Percentiles rank a stretch among this genome's conserved stretches.
phyloP scores from a whole-genome alignment of 1,140 invertebrate species.

The Sycobia sp. region DNA sequence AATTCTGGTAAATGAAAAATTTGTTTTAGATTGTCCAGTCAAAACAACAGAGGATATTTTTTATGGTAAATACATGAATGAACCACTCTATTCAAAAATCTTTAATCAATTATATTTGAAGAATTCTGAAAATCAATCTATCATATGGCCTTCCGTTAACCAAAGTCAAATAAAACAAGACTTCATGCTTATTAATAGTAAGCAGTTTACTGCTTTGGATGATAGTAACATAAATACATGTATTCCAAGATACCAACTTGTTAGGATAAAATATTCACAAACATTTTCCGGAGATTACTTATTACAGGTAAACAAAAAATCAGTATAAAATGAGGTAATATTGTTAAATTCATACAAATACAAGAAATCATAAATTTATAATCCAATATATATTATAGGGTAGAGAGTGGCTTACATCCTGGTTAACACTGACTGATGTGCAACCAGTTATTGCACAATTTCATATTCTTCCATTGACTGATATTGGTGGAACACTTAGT shows the following conservation, averaged over 20 bases:
- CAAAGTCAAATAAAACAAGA: constrained; percentile 9
- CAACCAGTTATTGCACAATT: constrained; percentile 60
- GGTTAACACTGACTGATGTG: constrained; percentile 57
- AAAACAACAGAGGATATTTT: constrained; percentile 46
- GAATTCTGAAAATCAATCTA: constrained; percentile 28
- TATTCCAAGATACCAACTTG: constrained; percentile 59
- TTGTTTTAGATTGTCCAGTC: constrained; percentile 52
- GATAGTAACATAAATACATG: constrained; percentile 44
- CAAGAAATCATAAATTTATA: background rate
- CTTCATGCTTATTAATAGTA: background rate
- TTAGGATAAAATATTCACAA: constrained; percentile 61
- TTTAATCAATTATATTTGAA: constrained; percentile 30
- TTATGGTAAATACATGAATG: constrained; percentile 35
- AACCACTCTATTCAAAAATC: constrained; percentile 34
- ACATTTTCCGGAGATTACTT: constrained; percentile 63
- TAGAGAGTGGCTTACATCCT: constrained; percentile 61
- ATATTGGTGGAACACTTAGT: constrained; percentile 65
- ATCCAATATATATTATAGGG: too few relatives aligned
- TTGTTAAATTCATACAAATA: background rate
- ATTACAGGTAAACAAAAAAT: constrained; percentile 51
- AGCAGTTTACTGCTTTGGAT: constrained; percentile 20
- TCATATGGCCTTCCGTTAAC: constrained; percentile 17
- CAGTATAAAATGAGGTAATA: constrained; percentile 15
- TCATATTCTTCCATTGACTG: constrained; percentile 61
- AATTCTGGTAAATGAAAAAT: constrained; percentile 4